Evolutionary conservation across 1,140 invertebrate genomes (phyloP).

Genomic region (Lepidurus apus): DNA sequence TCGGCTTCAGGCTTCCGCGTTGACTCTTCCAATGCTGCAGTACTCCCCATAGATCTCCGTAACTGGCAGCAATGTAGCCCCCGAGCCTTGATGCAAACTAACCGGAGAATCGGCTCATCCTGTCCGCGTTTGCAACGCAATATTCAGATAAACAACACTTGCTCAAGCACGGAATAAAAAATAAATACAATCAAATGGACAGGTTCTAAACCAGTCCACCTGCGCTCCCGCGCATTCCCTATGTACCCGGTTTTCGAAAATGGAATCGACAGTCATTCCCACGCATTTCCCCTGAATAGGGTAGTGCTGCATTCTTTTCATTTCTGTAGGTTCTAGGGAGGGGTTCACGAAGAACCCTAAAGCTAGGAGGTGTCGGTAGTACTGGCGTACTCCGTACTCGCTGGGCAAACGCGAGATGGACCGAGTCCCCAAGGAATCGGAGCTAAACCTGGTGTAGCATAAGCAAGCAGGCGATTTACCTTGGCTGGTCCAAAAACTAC

Average conservation of each 20-base stretch:
- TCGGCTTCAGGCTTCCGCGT: background rate
- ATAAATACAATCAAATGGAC: too few species aligned
- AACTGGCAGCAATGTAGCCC: slow-evolving; percentile 13
- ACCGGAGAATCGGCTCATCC: background rate
- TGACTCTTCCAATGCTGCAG: background rate
- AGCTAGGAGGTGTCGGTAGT: background rate
- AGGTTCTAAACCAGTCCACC: too few species aligned
- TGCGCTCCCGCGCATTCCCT: too few species aligned
- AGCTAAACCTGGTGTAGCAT: slow-evolving; percentile 15
- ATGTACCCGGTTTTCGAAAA: too few species aligned
- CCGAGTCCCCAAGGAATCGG: background rate
- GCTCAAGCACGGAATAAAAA: too few species aligned
- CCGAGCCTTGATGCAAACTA: slow-evolving; percentile 3
- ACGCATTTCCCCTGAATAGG: too few species aligned
- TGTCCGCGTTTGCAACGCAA: background rate
- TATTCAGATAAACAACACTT: background rate
- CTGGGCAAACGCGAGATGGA: slow-evolving; percentile 10
- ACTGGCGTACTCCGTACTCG: background rate
- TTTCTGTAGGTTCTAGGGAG: too few species aligned
- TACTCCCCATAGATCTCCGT: background rate
- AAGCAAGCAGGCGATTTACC: slow-evolving; percentile 2
- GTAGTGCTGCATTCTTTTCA: too few species aligned
- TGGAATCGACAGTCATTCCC: too few species aligned
- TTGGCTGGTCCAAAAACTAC: background rate
- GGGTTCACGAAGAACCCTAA: too few species aligned